Evolutionary conservation across 1,140 invertebrate genomes (phyloP), one percentile per base, ranked within the genome.

Genomic region (Nomia melanderi): DNA sequence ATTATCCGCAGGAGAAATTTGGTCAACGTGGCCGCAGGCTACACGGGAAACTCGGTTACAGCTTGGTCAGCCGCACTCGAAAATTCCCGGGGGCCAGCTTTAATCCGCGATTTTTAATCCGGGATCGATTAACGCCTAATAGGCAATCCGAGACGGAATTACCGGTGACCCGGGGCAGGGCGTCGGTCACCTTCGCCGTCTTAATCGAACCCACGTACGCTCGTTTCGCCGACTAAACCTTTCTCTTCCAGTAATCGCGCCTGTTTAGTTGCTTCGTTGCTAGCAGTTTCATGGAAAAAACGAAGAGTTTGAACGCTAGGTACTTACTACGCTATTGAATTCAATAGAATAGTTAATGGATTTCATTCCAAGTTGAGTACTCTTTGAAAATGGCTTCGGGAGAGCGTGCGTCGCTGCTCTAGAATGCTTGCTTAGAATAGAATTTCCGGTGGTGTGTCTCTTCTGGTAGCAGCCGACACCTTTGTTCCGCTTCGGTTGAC

Each of bases 1-100:
- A 92, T 92, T 89, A 90, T 90, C 86, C 85, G 69, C 85, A 82
- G 84, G 88, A 90, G 89, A 82, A 91, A 91, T 92, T 89, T 90
- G 88, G 88, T 89, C 86, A 90, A 88, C 87, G 80, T 74, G 82
- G 86, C 89, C 89, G 50, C 59, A 84, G 88, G 90, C 85, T 76
- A 73, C 77, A 64, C 78, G 80, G 76, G 83, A 90, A 91, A 91
- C 90, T 89, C 85, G 86, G 83, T 91, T 91, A 91, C 71, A 81
- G 85, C 84, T 88, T 88, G 87, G 87, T 88, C 90, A 88, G 89
- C 86, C 82, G 69, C 75, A 72, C 62, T 65, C 47, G 73, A 78
- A 78, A 73, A 73, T 83, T 86, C 89, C 88, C 79, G 78, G 82
- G 89, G 89, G 88, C 84, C 81, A 74, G 82, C 81, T 88, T 88